Percentiles rank a stretch among this genome's conserved stretches.
phyloP scores from a whole-genome alignment of 2,113 vertebrate species.

The Myotis yumanensis region DNA sequence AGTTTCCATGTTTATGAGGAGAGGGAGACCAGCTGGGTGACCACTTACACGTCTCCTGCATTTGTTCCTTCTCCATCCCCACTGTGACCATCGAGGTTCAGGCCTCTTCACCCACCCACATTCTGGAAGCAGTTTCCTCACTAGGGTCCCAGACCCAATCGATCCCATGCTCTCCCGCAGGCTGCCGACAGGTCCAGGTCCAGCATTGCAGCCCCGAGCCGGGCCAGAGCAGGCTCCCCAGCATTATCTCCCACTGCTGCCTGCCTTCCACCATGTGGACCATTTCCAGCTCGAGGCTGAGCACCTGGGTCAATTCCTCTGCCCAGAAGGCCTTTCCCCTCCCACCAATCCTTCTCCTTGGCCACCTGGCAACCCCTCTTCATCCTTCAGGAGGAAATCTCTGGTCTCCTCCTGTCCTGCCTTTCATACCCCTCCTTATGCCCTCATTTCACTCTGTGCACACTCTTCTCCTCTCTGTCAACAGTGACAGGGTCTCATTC shows the following conservation, averaged over 20 bases:
- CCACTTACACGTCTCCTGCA: not conserved
- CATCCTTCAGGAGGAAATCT: not conserved
- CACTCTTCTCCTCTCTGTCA: not conserved
- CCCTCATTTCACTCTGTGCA: not conserved
- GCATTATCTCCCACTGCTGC: not conserved
- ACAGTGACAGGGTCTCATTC: not conserved
- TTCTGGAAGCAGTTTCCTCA: not conserved
- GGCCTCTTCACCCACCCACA: not conserved
- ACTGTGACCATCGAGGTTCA: not conserved
- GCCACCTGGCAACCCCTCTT: no score
- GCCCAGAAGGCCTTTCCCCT: no score
- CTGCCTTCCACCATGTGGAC: not conserved
- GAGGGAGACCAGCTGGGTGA: not conserved
- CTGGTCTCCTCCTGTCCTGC: no score
- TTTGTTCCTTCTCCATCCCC: not conserved
- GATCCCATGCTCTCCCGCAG: not conserved
- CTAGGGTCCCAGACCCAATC: not conserved
- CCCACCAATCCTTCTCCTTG: not conserved
- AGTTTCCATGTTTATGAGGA: not conserved
- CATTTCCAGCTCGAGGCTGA: not conserved
- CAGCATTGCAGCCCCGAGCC: no score
- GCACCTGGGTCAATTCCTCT: not conserved
- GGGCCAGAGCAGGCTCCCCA: fast-evolving
- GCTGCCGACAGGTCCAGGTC: not conserved
- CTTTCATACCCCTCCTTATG: not conserved